These are phyloP conservation scores for Pelecanoides urinatrix DNA, from an alignment of 2,113 vertebrate species.

Conservation along the genomic window DNA sequence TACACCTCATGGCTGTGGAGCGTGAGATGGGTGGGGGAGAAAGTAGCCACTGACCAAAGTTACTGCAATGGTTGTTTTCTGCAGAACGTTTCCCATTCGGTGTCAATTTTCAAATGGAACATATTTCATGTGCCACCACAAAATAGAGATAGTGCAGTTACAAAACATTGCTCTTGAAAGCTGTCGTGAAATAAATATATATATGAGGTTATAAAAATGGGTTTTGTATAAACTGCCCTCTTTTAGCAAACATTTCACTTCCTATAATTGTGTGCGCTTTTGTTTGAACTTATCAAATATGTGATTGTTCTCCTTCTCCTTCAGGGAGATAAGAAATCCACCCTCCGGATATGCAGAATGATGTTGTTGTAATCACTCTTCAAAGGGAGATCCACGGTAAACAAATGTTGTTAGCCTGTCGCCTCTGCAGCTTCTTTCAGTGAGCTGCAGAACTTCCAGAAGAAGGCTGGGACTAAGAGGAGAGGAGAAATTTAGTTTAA, in stretches of 20 bases:
- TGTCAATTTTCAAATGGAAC: not conserved
- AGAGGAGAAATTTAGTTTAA: not conserved
- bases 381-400: conserved; percentile 60
- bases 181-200: conserved; percentile 8
- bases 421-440: not conserved
- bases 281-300: conserved; percentile 65
- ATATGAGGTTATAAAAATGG: conserved; percentile 56
- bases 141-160: not conserved
- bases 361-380: conserved; percentile 52
- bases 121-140: not conserved
- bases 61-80: not conserved
- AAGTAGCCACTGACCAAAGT: not conserved
- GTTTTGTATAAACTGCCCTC: conserved; percentile 55
- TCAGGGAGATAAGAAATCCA: conserved; percentile 62
- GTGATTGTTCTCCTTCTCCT: conserved; percentile 56
- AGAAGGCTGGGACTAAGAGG: not conserved
- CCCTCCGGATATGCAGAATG: conserved; percentile 57
- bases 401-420: not conserved
- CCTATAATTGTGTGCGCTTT: conserved; percentile 60
- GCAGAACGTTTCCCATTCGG: not conserved
- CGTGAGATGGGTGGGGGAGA: not conserved
- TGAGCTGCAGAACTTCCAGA: not conserved
- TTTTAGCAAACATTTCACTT: conserved; percentile 51
- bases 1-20: not conserved
- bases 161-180: not conserved